A percentile compares a stretch with the other conserved stretches of the same genome.
These are phyloP conservation scores for Lepidurus couesii DNA, from an alignment of 1,140 invertebrate species.

Conservation along the genomic window DNA sequence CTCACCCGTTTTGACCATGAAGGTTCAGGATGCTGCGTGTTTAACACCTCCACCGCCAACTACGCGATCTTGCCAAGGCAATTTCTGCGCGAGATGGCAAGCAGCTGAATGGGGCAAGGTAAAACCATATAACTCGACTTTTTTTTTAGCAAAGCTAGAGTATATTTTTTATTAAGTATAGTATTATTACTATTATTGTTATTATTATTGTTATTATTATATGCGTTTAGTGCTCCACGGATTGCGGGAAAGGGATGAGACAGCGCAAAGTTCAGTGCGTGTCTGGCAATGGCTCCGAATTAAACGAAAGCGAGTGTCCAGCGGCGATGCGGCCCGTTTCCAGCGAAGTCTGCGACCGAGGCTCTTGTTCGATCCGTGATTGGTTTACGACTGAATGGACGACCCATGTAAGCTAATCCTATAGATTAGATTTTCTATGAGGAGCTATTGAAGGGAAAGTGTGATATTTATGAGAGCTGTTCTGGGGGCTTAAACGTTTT, in stretches of 20 bases:
- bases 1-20: conserved; percentile 49
- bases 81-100: conserved; percentile 33
- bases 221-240: conserved; percentile 46
- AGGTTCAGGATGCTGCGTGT: conserved; percentile 44
- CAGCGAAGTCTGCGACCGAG: conserved; percentile 51
- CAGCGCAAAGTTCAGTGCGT: conserved; percentile 46
- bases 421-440: background rate
- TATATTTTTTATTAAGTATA: background rate
- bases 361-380: conserved; percentile 42
- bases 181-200: background rate
- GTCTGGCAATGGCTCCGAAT: conserved; percentile 38
- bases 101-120: conserved; percentile 35
- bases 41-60: conserved; percentile 35
- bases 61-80: conserved; percentile 34
- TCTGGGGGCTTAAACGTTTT: conserved; percentile 17
- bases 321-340: conserved; percentile 40
- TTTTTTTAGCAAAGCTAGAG: background rate
- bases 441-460: background rate
- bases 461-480: background rate
- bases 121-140: background rate
- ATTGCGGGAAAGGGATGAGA: conserved; percentile 50
- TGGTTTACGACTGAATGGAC: conserved; percentile 51
- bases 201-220: too few species aligned
- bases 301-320: conserved; percentile 42
- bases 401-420: conserved; percentile 36